Conservation (phyloP, 2,113 vertebrate genomes). For the Rallus limicola region DNA sequence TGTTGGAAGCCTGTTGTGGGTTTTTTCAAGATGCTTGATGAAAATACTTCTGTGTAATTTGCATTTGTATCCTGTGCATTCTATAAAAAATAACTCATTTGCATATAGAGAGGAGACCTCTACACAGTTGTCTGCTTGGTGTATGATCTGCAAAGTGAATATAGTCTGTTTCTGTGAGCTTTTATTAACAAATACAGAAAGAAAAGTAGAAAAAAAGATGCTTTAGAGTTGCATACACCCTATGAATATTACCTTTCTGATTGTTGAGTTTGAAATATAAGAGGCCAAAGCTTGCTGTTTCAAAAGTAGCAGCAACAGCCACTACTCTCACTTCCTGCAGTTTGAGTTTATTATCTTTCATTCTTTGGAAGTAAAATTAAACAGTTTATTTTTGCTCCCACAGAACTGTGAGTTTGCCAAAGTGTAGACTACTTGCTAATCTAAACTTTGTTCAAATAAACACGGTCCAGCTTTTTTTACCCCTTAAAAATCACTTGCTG, state of each 20-base stretch:
- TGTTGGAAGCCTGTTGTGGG: background rate
- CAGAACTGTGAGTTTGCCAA: background rate
- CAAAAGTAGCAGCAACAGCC: background rate
- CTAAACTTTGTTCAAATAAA: slow-evolving; percentile 31
- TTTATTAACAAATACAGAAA: background rate
- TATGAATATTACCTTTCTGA: background rate
- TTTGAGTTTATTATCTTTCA: slow-evolving; percentile 22
- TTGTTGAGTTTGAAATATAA: background rate
- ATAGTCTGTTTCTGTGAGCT: background rate
- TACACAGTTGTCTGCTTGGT: background rate
- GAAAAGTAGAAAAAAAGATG: background rate
- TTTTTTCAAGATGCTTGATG: background rate
- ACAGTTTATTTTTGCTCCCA: slow-evolving; percentile 39
- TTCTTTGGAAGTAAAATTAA: slow-evolving; percentile 22
- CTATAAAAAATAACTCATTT: slow-evolving; percentile 22
- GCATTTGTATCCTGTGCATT: background rate
- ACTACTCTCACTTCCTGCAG: background rate
- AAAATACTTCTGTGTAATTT: background rate
- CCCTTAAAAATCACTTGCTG: background rate
- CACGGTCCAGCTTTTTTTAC: background rate
- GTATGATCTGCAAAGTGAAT: background rate
- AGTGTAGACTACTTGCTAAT: background rate
- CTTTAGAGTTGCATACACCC: background rate
- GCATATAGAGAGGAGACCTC: background rate
- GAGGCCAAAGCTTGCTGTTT: background rate